Percentiles rank a stretch among this genome's conserved stretches.
phyloP scores from a whole-genome alignment of 1,140 invertebrate species.

The Magallana angulata region DNA sequence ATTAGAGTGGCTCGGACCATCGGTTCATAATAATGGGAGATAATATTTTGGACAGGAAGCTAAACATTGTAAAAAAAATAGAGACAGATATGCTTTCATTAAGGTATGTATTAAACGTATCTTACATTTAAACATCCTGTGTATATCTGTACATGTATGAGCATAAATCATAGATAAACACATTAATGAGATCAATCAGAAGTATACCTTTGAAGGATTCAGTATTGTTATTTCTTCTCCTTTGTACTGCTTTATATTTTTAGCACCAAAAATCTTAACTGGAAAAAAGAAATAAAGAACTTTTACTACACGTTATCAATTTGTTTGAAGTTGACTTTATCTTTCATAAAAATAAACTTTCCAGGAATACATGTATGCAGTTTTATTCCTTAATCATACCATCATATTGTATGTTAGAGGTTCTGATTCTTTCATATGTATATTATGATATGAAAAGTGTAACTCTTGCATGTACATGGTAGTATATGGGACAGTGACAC shows the following conservation, averaged over 20 bases:
- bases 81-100: no score
- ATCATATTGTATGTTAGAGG: no score
- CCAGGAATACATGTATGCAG: no score
- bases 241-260: constrained; percentile 86
- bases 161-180: no score
- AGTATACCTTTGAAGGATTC: constrained; percentile 86
- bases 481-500: no score
- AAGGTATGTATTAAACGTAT: not conserved
- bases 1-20: constrained; percentile 94
- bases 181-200: not conserved
- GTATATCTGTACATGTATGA: no score
- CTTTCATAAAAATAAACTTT: no score
- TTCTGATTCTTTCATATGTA: no score
- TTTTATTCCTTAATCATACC: no score
- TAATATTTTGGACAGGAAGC: constrained; percentile 86
- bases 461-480: no score
- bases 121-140: not conserved
- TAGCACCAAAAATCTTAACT: constrained; percentile 86
- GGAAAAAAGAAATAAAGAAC: constrained; percentile 34
- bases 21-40: constrained; percentile 91
- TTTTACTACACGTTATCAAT: not conserved
- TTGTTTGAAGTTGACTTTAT: no score
- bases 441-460: no score
- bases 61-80: constrained; percentile 68
- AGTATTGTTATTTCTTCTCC: constrained; percentile 87